Evolutionary conservation across 23 tunicate species (phyloP).

Genomic region (Clavelina lepadiformis): DNA sequence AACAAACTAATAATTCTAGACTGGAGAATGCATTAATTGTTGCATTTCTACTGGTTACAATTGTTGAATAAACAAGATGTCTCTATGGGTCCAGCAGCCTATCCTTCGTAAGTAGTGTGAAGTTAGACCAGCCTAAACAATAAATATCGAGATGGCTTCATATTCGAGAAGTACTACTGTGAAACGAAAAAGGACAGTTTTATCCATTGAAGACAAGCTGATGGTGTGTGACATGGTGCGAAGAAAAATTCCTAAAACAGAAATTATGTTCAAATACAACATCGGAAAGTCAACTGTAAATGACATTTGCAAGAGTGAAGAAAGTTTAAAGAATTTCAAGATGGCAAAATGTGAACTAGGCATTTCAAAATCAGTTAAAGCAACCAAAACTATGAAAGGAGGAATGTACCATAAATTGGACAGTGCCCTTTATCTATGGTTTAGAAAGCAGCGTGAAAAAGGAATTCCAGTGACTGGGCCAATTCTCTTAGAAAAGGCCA

Average conservation of each 20-base stretch:
- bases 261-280: constrained; percentile 10
- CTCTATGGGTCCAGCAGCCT: too few species aligned
- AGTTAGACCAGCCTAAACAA: too few species aligned
- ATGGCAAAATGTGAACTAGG: constrained; percentile 7
- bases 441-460: constrained; percentile 16
- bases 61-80: too few species aligned
- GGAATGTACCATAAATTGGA: constrained; percentile 6
- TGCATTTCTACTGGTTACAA: too few species aligned
- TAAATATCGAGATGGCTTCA: too few species aligned
- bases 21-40: too few species aligned
- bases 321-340: constrained; percentile 4
- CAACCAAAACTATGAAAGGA: constrained; percentile 4
- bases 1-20: too few species aligned
- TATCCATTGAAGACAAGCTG: constrained; percentile 26
- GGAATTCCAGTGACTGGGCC: constrained; percentile 14
- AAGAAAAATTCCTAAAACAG: constrained; percentile 20
- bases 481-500: constrained; percentile 7
- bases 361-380: constrained; percentile 4
- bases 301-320: constrained; percentile 10
- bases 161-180: too few species aligned
- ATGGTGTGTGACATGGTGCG: constrained; percentile 9
- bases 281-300: constrained; percentile 13
- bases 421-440: constrained; percentile 13
- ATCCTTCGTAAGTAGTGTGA: too few species aligned
- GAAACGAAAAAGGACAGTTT: constrained; percentile 6